phyloP scores from a whole-genome alignment of 2,797 vertebrate genomes.

The Gallirallus australis region DNA sequence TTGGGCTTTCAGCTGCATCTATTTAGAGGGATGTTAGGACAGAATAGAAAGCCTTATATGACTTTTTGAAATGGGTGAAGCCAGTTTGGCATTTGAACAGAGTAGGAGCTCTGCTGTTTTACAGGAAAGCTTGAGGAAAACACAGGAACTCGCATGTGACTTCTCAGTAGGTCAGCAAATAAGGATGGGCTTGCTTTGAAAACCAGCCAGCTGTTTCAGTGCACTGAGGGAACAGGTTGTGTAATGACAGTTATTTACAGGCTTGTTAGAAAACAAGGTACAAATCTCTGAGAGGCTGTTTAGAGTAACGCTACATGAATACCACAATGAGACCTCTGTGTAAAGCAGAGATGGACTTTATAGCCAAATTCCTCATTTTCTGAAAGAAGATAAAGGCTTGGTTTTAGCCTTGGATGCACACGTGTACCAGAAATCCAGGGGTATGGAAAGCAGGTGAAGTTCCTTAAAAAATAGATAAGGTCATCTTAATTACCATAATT shows the following conservation, averaged over 20 bases:
- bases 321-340: neutral
- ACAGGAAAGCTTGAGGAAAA: neutral
- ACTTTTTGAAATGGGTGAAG: neutral
- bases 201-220: neutral
- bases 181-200: neutral
- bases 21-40: neutral
- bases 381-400: neutral
- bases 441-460: neutral
- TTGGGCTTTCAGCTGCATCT: neutral
- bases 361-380: neutral
- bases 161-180: neutral
- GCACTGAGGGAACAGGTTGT: neutral
- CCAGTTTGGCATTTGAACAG: neutral
- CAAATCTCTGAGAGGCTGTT: neutral
- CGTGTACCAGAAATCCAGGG: neutral
- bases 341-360: neutral
- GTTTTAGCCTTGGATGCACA: neutral
- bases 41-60: neutral
- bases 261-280: neutral
- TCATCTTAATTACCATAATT: neutral
- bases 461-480: neutral
- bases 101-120: neutral
- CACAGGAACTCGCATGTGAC: accelerated
- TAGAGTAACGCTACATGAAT: neutral
- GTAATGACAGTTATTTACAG: neutral